A percentile compares a stretch with the other conserved stretches of the same genome.
phyloP scores from a whole-genome alignment of 1,140 invertebrate species.

The Gerris buenoi region DNA sequence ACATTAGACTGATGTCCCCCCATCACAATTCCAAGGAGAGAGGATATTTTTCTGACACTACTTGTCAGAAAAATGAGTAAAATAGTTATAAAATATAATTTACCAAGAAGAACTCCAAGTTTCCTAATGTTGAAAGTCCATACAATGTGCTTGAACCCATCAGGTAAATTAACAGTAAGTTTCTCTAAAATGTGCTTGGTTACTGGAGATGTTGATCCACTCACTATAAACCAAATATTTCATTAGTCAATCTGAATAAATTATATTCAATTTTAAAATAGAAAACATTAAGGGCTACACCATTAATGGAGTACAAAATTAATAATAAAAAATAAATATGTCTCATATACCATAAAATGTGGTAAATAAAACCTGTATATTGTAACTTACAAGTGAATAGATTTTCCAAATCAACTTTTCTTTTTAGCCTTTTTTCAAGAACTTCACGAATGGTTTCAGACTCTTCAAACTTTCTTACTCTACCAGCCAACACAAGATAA shows the following conservation, averaged over 20 bases:
- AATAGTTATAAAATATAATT: no score
- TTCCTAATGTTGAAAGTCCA: conserved; percentile 86
- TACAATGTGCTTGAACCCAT: conserved; percentile 64
- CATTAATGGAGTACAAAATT: not conserved
- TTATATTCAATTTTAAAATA: conserved; percentile 4
- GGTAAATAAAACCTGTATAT: conserved; percentile 6
- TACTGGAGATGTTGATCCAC: conserved; percentile 48
- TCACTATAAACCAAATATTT: conserved; percentile 16
- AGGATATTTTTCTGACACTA: no score
- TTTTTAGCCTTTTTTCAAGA: conserved; percentile 71
- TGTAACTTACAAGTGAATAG: conserved; percentile 49
- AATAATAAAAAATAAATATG: not conserved
- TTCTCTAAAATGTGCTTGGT: conserved; percentile 54
- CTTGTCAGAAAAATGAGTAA: no score
- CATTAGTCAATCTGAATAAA: not conserved
- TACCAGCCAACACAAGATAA: conserved; percentile 82
- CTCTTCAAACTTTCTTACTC: conserved; percentile 75
- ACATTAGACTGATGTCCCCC: no score
- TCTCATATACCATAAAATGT: not conserved
- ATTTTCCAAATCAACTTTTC: conserved; percentile 51
- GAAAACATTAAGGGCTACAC: not conserved
- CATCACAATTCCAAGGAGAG: no score
- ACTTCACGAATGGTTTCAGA: conserved; percentile 57
- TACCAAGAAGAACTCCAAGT: conserved; percentile 74
- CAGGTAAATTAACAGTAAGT: conserved; percentile 33